Base-by-base conservation (phyloP, 2,113 vertebrate genomes). In the Limanda limanda region DNA sequence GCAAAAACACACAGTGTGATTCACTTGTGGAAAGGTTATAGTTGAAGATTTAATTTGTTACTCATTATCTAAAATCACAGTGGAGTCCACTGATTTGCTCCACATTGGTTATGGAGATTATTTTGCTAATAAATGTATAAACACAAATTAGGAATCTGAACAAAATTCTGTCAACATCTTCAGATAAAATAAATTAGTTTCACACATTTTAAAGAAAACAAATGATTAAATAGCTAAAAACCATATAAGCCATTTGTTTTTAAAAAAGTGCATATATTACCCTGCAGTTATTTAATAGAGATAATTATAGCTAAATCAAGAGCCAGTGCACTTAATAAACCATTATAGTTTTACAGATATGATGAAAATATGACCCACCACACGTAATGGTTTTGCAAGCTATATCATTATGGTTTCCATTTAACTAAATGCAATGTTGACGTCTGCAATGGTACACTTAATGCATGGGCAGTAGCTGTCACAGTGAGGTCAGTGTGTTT, bases 401-500 rank as follows among this genome's bases (percentile, higher is more conserved):
- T 15, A 27, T 4, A 18, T 31, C 3, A n/a, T 24, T 55, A 8
- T 14, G 23, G 62, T 63, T 40, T 57, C 25, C 45, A 24, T n/a
- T 66, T 48, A 15, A 23, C 25, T 27, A 15, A 31, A 57, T 55
- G 3, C 10, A 63, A 2, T 27, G 13, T 57, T 14, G 14, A 13
- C 18, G 1, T 66, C n/a, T 20, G n/a, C 13, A 37, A 17, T 10
- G 18, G 23, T 2, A 18, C 17, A 79, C 27, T 61, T 56, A 62
- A 55, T 71, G 54, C 54, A 59, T 66, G 73, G 65, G 64, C 23
- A 11, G 15, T 31, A 73, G 23, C 58, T 54, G 48, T 79, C 56
- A 65, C 5, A 52, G 47, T 80, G 77, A 73, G 69, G 83, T 86
- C 83, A 86, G 48, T 48, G 58, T 76, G 73, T 81, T 68, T 77